Evolutionary conservation across 1,140 invertebrate genomes (phyloP).

Genomic region (Lasaia peninsularis): DNA sequence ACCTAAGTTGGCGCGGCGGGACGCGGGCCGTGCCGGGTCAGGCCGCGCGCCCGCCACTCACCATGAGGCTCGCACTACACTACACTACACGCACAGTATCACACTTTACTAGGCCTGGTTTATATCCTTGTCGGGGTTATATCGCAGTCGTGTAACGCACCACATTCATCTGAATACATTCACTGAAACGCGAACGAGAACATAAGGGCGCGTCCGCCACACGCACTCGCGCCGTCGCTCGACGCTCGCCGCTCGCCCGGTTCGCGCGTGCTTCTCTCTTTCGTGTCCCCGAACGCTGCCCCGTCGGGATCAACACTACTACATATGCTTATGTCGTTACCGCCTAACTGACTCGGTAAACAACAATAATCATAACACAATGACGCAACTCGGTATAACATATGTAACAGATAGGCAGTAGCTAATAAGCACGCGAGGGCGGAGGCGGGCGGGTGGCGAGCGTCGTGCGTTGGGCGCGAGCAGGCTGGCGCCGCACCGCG

Average conservation of each 20-base stretch:
- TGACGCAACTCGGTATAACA: too few species aligned
- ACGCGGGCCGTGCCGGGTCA: constrained; percentile 2
- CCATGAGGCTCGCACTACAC: not conserved
- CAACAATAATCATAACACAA: too few species aligned
- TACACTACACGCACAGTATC: constrained; percentile 6
- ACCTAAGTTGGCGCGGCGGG: not conserved
- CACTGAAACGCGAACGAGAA: not conserved
- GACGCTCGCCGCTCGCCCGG: constrained; percentile 8
- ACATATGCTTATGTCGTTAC: not conserved
- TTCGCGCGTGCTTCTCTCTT: not conserved
- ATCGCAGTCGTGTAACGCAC: not conserved
- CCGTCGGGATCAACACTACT: not conserved
- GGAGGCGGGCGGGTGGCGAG: not conserved
- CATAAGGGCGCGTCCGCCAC: constrained; percentile 3
- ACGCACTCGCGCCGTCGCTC: not conserved
- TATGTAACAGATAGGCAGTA: too few species aligned
- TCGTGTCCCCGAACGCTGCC: not conserved
- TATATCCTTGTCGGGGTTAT: constrained; percentile 5
- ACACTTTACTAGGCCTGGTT: not conserved
- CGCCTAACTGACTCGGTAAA: not conserved
- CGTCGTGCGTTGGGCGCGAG: not conserved
- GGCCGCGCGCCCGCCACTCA: constrained; percentile 1
- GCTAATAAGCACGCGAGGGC: not conserved
- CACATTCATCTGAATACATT: constrained; percentile 5
- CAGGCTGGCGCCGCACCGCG: constrained; percentile 2